These are phyloP conservation scores for Heliconius congener DNA, from an alignment of 1,140 invertebrate genomes.

Conservation along the genomic window DNA sequence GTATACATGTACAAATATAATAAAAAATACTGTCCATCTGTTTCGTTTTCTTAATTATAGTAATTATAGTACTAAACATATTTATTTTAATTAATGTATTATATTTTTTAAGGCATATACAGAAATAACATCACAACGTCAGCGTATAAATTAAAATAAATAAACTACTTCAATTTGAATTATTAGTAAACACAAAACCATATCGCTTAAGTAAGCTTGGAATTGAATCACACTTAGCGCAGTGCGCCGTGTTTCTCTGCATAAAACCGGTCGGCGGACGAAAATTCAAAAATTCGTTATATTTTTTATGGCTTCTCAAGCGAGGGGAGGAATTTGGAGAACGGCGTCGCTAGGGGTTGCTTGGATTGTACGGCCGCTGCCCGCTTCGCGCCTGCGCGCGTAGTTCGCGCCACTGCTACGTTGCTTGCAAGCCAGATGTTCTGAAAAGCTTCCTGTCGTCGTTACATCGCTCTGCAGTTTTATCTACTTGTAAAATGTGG, in stretches of 20 bases:
- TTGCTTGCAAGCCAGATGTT: slow-evolving; percentile 81
- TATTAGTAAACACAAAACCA: slow-evolving; percentile 23
- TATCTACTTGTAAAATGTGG: slow-evolving; percentile 73
- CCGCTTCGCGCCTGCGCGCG: slow-evolving; percentile 79
- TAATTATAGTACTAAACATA: not conserved
- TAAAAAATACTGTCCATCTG: too few relatives aligned
- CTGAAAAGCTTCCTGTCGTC: slow-evolving; percentile 80
- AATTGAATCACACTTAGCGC: slow-evolving; percentile 35
- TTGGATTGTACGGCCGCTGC: slow-evolving; percentile 68
- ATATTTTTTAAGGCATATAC: not conserved
- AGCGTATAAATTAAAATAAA: not conserved
- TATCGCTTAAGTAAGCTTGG: slow-evolving; percentile 20
- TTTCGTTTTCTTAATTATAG: not conserved
- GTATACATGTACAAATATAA: too few relatives aligned
- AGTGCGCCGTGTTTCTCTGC: slow-evolving; percentile 45
- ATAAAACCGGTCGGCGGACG: slow-evolving; percentile 70
- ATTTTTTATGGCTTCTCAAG: slow-evolving; percentile 77
- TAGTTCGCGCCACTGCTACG: slow-evolving; percentile 81
- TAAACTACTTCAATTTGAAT: not conserved
- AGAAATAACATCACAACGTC: not conserved
- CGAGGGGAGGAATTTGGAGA: slow-evolving; percentile 76
- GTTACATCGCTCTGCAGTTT: slow-evolving; percentile 73
- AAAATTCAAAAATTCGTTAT: slow-evolving; percentile 80
- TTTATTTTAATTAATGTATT: not conserved
- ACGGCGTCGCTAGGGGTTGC: slow-evolving; percentile 78